phyloP scores from a whole-genome alignment of 1,140 invertebrate species.

The Calliopsis andreniformis region DNA sequence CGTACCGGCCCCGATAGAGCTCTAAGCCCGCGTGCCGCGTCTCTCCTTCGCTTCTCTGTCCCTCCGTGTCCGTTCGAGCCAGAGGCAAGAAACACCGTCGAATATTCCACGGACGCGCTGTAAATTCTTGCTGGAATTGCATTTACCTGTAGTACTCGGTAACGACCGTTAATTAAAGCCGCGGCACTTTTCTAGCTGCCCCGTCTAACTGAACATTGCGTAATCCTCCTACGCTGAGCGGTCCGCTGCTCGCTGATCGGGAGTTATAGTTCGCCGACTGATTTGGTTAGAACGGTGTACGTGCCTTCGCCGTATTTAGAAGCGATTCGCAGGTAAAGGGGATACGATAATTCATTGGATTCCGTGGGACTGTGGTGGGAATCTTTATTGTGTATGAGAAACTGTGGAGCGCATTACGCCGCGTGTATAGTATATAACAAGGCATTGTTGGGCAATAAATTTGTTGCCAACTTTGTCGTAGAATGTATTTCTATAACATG shows the following conservation, averaged over 20 bases:
- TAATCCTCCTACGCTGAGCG: constrained; percentile 44
- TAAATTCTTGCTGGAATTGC: constrained; percentile 59
- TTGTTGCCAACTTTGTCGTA: no score
- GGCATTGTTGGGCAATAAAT: no score
- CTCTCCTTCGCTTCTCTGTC: constrained; percentile 11
- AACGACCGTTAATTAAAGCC: constrained; percentile 62
- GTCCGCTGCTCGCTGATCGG: neutral
- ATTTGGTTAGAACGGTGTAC: neutral
- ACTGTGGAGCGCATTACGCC: no score
- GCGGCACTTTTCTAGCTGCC: constrained; percentile 13
- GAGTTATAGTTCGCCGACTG: constrained; percentile 13
- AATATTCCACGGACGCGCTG: constrained; percentile 54
- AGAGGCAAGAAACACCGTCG: constrained; percentile 39
- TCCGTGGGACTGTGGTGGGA: neutral
- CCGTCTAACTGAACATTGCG: constrained; percentile 28
- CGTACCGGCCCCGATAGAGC: constrained; percentile 55
- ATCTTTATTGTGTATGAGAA: no score
- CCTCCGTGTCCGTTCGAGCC: constrained; percentile 7
- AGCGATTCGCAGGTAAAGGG: neutral
- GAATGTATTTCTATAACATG: no score
- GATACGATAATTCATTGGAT: constrained; percentile 3
- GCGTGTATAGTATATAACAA: no score
- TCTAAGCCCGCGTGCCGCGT: constrained; percentile 44
- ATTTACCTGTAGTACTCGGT: constrained; percentile 47
- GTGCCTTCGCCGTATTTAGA: constrained; percentile 10